Percentiles rank a stretch among this genome's conserved stretches.
These are phyloP conservation scores for Anser cygnoides DNA, from an alignment of 2,113 vertebrate species.

Conservation along the genomic window DNA sequence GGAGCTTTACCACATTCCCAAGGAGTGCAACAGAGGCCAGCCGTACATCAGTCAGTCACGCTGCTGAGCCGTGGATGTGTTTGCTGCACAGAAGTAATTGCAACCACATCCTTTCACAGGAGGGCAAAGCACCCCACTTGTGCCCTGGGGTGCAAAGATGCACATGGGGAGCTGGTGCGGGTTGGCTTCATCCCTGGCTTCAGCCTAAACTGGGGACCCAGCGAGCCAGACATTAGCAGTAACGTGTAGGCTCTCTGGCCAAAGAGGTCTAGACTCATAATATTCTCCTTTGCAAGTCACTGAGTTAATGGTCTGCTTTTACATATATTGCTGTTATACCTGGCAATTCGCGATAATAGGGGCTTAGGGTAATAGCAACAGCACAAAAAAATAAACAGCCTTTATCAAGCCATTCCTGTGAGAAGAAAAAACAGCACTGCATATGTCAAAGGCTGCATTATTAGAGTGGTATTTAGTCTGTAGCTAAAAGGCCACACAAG, in stretches of 20 bases:
- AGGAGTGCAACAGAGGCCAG: background rate
- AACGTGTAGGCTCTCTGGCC: background rate
- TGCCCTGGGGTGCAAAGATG: background rate
- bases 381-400: background rate
- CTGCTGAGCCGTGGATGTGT: background rate
- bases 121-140: background rate
- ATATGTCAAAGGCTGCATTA: background rate
- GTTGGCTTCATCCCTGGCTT: background rate
- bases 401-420: background rate
- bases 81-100: conserved; percentile 5
- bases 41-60: conserved; percentile 20
- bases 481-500: conserved; percentile 9
- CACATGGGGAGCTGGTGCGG: background rate
- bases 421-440: background rate
- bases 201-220: background rate
- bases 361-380: background rate
- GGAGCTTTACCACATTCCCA: background rate
- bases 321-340: background rate
- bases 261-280: background rate
- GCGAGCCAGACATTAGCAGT: background rate
- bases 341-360: background rate
- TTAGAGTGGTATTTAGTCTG: background rate
- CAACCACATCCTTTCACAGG: background rate
- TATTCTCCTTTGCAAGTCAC: background rate
- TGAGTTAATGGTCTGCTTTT: background rate